A percentile compares a stretch with the other conserved stretches of the same genome.
phyloP scores from a whole-genome alignment of 2,888 invertebrate species.

The Beris chalybata region DNA sequence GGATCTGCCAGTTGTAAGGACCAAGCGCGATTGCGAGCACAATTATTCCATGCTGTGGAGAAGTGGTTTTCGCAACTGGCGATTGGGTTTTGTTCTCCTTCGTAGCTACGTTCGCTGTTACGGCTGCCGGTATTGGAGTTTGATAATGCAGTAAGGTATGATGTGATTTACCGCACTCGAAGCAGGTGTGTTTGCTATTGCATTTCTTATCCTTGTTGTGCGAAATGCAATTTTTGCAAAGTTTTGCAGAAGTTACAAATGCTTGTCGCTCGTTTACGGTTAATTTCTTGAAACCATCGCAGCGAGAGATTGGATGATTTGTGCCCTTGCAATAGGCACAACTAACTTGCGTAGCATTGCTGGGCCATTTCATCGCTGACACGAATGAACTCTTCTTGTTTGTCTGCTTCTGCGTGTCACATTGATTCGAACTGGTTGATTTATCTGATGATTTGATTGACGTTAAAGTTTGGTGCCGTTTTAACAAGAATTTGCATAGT shows the following conservation, averaged over 20 bases:
- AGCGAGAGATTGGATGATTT: neutral
- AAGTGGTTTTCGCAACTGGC: neutral
- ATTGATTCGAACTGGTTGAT: too few species aligned
- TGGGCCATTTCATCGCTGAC: too few species aligned
- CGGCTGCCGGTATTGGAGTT: too few species aligned
- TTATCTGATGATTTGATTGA: too few species aligned
- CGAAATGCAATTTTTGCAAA: neutral
- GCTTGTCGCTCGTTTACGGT: neutral
- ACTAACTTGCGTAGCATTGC: neutral
- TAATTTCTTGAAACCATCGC: neutral
- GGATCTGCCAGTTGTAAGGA: constrained; percentile 10
- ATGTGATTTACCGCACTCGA: neutral
- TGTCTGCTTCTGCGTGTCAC: too few species aligned
- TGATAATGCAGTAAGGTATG: neutral
- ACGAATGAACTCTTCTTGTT: too few species aligned
- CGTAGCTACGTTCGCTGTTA: too few species aligned
- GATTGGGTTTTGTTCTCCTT: neutral
- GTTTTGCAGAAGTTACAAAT: neutral
- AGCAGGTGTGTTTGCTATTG: too few species aligned
- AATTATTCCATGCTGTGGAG: too few species aligned
- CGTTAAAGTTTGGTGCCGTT: too few species aligned
- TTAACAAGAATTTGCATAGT: too few species aligned
- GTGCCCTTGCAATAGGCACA: neutral
- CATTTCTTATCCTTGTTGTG: neutral
- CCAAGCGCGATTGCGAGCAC: too few species aligned